Percentiles rank a stretch among this genome's conserved stretches.
phyloP scores from a whole-genome alignment of 2,113 vertebrate species.

The Psittacara wagleri region DNA sequence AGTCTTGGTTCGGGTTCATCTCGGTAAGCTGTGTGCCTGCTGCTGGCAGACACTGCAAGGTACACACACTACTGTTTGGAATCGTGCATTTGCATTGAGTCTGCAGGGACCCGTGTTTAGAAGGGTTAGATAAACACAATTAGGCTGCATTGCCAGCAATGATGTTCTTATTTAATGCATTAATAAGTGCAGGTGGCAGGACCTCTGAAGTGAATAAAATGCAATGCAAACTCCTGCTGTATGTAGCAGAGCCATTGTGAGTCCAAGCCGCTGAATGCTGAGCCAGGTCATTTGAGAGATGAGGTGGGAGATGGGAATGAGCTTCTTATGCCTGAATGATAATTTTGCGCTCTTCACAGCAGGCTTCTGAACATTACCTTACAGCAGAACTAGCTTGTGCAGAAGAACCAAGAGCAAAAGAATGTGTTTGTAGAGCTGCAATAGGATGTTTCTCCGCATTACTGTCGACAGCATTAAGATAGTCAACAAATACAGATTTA shows the following conservation, averaged over 20 bases:
- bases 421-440: background rate
- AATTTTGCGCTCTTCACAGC: background rate
- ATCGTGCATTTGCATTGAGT: background rate
- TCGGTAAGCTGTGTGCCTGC: background rate
- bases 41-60: background rate
- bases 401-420: background rate
- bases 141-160: conserved; percentile 20
- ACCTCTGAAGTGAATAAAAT: conserved; percentile 40
- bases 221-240: background rate
- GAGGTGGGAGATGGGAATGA: conserved; percentile 20
- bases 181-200: conserved; percentile 42
- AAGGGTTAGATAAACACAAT: conserved; percentile 35
- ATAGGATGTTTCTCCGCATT: background rate
- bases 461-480: background rate
- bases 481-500: background rate
- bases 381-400: background rate
- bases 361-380: background rate
- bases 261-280: background rate
- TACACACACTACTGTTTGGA: background rate
- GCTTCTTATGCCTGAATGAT: background rate
- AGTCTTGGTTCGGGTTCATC: background rate
- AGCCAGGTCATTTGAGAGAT: conserved; percentile 4
- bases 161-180: conserved; percentile 36
- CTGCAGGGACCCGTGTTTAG: background rate
- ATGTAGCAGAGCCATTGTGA: background rate